Base-by-base conservation (phyloP, 2,888 invertebrate genomes). In the Eilema griseolum region DNA sequence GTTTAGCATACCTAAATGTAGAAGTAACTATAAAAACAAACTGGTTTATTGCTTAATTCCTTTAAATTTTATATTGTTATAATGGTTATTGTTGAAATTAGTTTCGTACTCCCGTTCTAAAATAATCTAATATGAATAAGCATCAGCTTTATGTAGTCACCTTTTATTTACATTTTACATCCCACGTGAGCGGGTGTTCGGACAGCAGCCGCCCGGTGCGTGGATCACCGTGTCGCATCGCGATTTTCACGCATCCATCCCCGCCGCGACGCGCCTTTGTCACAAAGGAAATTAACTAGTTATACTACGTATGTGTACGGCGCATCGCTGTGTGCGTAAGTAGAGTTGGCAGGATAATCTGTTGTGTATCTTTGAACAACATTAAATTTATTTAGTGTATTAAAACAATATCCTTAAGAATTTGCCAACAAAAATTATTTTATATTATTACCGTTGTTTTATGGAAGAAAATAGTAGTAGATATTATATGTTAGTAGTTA, bases 281-380 rank as follows among this genome's bases (percentile, higher is more conserved):
- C 93, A 94, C 95, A 94, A 93, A 95, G 95, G 95, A 95, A 95
- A 95, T 95, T 95, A 95, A 95, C 95, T 95, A 95, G 94, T 93
- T 93, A 91, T 91, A 89, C 83, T 81, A 79, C 81, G 84, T 87
- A 85, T 84, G 80, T 86, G 85, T 80, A 74, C 70, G 67, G 64
- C 68, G 68, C 63, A 68, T 78, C 80, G 77, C 70, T 84, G 85
- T 86, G 85, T 90, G 89, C 85, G 92, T 87, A 83, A 72, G 85
- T 83, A 79, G 69, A 57, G 93, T 82, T 62, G 31, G 88, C 89
- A 93, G 2, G 20, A 24, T 46, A 71, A 60, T 26, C 12, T 52
- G 20, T 63, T 10, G 0, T 63, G 23, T 37, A 20, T 57, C n/a
- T 66, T 14, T 23, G 23, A 20, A 26, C 23, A 37, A 24, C 24